A percentile compares a stretch with the other conserved stretches of the same genome.
phyloP scores from a whole-genome alignment of 2,113 vertebrate genomes.

The Lasiurus cinereus region DNA sequence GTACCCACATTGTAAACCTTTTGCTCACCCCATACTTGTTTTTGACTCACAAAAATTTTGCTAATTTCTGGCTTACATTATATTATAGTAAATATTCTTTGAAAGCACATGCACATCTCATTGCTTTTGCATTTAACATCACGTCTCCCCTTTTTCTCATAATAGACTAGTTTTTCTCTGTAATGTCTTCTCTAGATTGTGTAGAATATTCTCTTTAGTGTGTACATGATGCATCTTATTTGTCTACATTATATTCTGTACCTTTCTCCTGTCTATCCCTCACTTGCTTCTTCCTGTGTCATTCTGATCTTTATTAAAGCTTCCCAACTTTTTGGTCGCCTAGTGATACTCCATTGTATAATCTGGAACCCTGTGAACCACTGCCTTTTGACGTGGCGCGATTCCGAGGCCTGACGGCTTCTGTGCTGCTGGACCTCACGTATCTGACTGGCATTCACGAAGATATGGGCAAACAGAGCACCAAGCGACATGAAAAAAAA shows the following conservation, averaged over 20 bases:
- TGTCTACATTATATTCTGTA: conserved; percentile 91
- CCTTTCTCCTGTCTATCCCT: conserved; percentile 93
- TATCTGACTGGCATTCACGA: conserved; percentile 97
- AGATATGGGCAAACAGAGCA: conserved; percentile 91
- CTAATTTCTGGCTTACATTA: neutral
- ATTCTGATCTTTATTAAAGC: conserved; percentile 97
- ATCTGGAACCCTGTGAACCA: conserved; percentile 98
- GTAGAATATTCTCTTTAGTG: conserved; percentile 77
- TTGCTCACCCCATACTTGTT: neutral
- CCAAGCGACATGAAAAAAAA: conserved; percentile 94
- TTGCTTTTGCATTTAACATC: conserved; percentile 80
- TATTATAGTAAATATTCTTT: conserved; percentile 30
- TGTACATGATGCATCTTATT: conserved; percentile 83
- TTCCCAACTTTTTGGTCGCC: conserved; percentile 99
- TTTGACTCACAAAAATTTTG: conserved; percentile 27
- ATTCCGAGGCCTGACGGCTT: conserved; percentile 96
- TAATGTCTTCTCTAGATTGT: conserved; percentile 82
- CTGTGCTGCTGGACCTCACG: conserved; percentile 97
- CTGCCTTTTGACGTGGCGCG: conserved; percentile 96
- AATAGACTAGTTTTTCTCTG: conserved; percentile 82
- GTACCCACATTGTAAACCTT: neutral
- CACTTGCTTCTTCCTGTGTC: conserved; percentile 94
- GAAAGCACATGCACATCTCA: conserved; percentile 69
- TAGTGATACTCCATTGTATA: conserved; percentile 99
- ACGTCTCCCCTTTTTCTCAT: conserved; percentile 81